Conservation (phyloP, 2,113 vertebrate species). For the Corydoras sp. region DNA sequence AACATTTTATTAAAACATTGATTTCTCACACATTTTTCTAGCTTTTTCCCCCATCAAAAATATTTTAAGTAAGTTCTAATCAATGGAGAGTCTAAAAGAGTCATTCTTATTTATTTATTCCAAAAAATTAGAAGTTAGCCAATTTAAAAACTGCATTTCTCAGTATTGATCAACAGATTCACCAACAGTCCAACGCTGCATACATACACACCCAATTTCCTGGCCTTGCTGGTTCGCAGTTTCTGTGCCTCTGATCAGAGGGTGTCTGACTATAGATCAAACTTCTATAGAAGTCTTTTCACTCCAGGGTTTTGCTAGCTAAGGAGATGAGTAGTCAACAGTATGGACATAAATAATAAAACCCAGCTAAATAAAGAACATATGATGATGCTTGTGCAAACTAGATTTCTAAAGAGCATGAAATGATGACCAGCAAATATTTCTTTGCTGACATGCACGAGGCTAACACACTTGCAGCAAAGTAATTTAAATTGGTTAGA, state of each 20-base stretch:
- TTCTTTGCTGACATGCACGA: conserved; percentile 22
- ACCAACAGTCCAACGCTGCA: background rate
- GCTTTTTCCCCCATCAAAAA: too few relatives aligned
- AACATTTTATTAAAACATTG: too few relatives aligned
- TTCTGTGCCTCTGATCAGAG: conserved; percentile 62
- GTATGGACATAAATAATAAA: background rate
- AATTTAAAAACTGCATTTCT: too few relatives aligned
- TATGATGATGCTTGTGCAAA: conserved; percentile 13
- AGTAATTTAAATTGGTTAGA: conserved; percentile 16
- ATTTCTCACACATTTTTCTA: too few relatives aligned
- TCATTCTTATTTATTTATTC: too few relatives aligned
- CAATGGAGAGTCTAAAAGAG: too few relatives aligned
- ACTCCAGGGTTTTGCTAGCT: conserved; percentile 50
- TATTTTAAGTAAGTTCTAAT: too few relatives aligned
- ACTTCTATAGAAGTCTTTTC: conserved; percentile 73
- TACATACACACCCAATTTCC: background rate
- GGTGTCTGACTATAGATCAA: conserved; percentile 69
- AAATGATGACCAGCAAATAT: background rate
- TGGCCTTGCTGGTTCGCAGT: conserved; percentile 20
- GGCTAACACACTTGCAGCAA: conserved; percentile 29
- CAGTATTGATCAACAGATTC: too few relatives aligned
- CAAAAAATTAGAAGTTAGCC: too few relatives aligned
- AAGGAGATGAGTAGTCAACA: background rate
- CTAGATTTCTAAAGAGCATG: conserved; percentile 28
- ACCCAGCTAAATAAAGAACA: conserved; percentile 10